Base-by-base conservation (phyloP, 1,140 invertebrate genomes). In the Zophobas morio region DNA sequence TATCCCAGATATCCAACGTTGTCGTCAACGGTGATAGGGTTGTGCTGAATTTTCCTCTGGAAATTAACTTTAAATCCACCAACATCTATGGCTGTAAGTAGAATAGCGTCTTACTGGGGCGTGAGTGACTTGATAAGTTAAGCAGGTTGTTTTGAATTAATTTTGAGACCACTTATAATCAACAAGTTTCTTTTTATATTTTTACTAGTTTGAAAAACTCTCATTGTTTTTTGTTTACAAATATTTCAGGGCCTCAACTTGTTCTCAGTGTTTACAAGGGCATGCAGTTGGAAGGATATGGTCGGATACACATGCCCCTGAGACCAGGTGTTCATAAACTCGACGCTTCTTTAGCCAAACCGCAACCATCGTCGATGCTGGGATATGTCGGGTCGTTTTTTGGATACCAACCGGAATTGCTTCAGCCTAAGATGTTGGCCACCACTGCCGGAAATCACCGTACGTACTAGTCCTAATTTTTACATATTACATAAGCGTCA, bases 51-150 rank as follows among this genome's bases (percentile, higher is more conserved):
- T 83, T 85, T 37, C 85, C 85, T 1, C 76, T 85, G 4, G 84
- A 86, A 49, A 79, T 86, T 4, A 81, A 83, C 33, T 84, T 84
- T 57, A 83, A 85, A 74, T 84, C 84, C 2, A 83, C 85, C 3
- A 86, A 86, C 80, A 79, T 82, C 3, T 83, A 81, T 54, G 84
- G 85, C 53, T 86, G 85, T 86, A 82, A 84, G 84, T 82, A 49
- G 32, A 34, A 63, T 40, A n/a, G 0, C 1, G n/a, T 8, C 6
- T 6, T 51, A 6, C 33, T 1, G 1, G 49, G 49, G 20, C 20
- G 20, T 20, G 20, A 20, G 20, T 20, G 20, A 20, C 20, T 20
- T 20, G 20, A 20, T 20, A 20, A 20, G 20, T 20, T 20, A 20
- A 20, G 20, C 20, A 20, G 20, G 20, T 20, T 20, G 20, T 20